phyloP scores from a whole-genome alignment of 2,888 invertebrate species.

The Ramazzottius varieornatus region DNA sequence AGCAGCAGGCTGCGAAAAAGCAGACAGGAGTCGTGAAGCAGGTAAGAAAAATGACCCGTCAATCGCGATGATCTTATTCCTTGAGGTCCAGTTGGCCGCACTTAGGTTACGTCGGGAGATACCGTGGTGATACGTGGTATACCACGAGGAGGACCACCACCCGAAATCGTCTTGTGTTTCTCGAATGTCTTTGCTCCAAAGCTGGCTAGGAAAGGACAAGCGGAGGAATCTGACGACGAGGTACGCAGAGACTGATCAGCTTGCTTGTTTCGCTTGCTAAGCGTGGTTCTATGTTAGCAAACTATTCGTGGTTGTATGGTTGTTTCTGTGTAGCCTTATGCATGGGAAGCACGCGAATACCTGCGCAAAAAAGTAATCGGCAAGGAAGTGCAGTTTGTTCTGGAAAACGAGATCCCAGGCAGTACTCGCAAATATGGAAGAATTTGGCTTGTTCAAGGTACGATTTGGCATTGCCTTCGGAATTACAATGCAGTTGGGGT shows the following conservation, averaged over 20 bases:
- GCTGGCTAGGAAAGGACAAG: slow-evolving; percentile 45
- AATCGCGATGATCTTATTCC: too few species aligned
- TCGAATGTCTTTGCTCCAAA: slow-evolving; percentile 76
- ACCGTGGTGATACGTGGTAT: slow-evolving; percentile 65
- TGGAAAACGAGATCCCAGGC: slow-evolving; percentile 43
- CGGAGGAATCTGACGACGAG: slow-evolving; percentile 24
- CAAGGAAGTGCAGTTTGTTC: slow-evolving; percentile 54
- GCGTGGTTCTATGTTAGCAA: too few species aligned
- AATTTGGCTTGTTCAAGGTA: slow-evolving; percentile 57
- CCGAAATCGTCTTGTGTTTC: slow-evolving; percentile 66
- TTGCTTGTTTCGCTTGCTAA: neutral
- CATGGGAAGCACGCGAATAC: slow-evolving; percentile 91
- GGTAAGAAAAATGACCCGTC: too few species aligned
- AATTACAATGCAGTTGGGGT: neutral
- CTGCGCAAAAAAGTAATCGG: slow-evolving; percentile 71
- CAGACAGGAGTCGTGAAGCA: too few species aligned
- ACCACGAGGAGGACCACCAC: slow-evolving; percentile 48
- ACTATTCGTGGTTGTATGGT: slow-evolving; percentile 5
- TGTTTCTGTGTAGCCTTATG: slow-evolving; percentile 48
- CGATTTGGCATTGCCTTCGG: neutral
- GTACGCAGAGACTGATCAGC: slow-evolving; percentile 12
- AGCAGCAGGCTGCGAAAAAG: too few species aligned
- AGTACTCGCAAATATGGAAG: slow-evolving; percentile 60
- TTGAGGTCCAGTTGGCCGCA: too few species aligned
- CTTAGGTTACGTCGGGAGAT: slow-evolving; percentile 87